Evolutionary conservation across 2,888 invertebrate species (phyloP), one percentile per base, ranked within the genome.

Genomic region (Ennomos fuscantarius): DNA sequence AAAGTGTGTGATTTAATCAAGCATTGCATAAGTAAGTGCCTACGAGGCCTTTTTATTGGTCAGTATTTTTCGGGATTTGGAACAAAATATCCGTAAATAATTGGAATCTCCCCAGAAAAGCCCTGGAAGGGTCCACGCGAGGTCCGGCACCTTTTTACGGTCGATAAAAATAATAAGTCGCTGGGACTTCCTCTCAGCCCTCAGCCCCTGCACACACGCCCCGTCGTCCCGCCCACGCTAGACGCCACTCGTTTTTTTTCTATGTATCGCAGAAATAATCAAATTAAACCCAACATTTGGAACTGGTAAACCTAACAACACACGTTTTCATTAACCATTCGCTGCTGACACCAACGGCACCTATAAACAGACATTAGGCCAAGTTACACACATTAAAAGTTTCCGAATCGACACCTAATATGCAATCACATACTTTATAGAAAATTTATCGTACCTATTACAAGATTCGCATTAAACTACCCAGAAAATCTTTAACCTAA

Each of bases 401-500:
- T 86, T 78, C 88, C 86, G 84, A 86, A 88, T 90, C 88, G 90
- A 88, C 86, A 89, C 86, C 90, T 90, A 89, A 92, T 91, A 91
- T 88, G 89, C 89, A 89, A 91, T 91, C 91, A 89, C 91, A 92
- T 92, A 89, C 87, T 89, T 92, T 92, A 91, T 91, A 89, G 76
- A 87, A 84, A 90, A 92, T 92, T 91, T 92, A 92, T 92, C 76
- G 89, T 88, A 89, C 90, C 91, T 91, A 91, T 92, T 92, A 92
- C 91, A 91, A 92, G 92, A 91, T 91, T 92, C 92, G 86, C 88
- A 92, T 91, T 91, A 90, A 92, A 92, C 89, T 92, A 91, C 92
- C 92, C 92, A 90, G 92, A 92, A 92, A 92, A 92, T 92, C 91
- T 92, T 91, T 92, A 91, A 91, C 92, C 91, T 91, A 91, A 92